Percentiles rank a stretch among this genome's conserved stretches.
phyloP scores from a whole-genome alignment of 2,888 invertebrate genomes.

The Caenorhabditis sp. region DNA sequence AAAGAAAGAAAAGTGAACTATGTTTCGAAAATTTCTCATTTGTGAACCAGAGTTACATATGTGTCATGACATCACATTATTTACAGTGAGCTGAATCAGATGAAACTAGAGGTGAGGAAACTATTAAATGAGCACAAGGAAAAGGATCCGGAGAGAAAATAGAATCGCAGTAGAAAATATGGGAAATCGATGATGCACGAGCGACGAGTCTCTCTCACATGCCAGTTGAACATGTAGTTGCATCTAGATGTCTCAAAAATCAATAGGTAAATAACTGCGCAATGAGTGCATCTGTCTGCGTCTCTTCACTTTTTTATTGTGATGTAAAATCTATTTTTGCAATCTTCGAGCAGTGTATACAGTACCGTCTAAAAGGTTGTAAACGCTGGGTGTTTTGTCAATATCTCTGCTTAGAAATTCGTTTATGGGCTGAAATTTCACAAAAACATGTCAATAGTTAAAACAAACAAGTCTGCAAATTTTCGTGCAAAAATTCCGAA shows the following conservation, averaged over 20 bases:
- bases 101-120: neutral
- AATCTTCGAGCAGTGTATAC: conserved; percentile 12
- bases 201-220: conserved; percentile 26
- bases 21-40: neutral
- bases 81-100: neutral
- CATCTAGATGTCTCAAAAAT: conserved; percentile 38
- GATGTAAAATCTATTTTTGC: conserved; percentile 3
- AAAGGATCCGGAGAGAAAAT: neutral
- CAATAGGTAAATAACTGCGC: conserved; percentile 38
- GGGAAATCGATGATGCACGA: conserved; percentile 14
- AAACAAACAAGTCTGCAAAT: no score
- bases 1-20: neutral
- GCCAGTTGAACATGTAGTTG: conserved; percentile 24
- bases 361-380: no score
- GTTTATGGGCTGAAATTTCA: no score
- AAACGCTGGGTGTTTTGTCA: no score
- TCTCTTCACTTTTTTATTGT: conserved; percentile 6
- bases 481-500: no score
- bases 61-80: neutral
- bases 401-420: no score
- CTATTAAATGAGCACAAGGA: neutral
- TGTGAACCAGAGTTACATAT: neutral
- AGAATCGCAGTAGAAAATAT: neutral
- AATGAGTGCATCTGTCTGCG: conserved; percentile 10
- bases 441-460: no score